Conservation (phyloP, 2,113 vertebrate genomes). For the Campylomormyrus numenius region DNA sequence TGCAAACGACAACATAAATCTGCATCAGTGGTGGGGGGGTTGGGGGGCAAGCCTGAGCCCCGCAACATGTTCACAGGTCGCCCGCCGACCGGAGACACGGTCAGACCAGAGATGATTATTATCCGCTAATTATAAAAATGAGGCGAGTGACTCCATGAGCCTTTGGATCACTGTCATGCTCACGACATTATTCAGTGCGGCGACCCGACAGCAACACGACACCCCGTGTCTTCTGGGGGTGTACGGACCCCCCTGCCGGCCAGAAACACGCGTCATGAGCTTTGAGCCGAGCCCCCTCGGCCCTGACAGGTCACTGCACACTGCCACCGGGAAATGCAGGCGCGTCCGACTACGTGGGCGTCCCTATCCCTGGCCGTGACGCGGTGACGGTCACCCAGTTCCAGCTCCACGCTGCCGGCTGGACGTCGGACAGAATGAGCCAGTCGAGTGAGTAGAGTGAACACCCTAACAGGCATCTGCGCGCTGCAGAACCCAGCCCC, state of each 20-base stretch:
- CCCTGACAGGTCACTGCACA: neutral
- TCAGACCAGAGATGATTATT: neutral
- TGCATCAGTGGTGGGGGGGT: neutral
- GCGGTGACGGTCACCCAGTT: neutral
- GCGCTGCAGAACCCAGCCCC: too few relatives aligned
- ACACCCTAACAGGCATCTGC: neutral
- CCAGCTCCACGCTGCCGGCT: neutral
- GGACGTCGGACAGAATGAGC: neutral
- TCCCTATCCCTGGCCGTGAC: neutral
- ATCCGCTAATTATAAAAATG: neutral
- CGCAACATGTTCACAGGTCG: neutral
- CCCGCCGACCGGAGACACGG: neutral
- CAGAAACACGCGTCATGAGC: neutral
- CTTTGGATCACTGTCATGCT: neutral
- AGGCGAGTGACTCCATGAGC: neutral
- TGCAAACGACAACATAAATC: neutral
- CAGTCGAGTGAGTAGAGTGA: neutral
- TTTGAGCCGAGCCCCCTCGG: neutral
- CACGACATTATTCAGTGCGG: neutral
- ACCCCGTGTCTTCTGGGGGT: neutral
- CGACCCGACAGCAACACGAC: neutral
- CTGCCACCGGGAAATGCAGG: neutral
- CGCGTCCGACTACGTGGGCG: neutral
- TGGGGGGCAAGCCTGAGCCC: neutral
- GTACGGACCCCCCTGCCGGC: neutral